Base-by-base conservation (phyloP, 2,888 invertebrate species). In the Tridacna gigas region DNA sequence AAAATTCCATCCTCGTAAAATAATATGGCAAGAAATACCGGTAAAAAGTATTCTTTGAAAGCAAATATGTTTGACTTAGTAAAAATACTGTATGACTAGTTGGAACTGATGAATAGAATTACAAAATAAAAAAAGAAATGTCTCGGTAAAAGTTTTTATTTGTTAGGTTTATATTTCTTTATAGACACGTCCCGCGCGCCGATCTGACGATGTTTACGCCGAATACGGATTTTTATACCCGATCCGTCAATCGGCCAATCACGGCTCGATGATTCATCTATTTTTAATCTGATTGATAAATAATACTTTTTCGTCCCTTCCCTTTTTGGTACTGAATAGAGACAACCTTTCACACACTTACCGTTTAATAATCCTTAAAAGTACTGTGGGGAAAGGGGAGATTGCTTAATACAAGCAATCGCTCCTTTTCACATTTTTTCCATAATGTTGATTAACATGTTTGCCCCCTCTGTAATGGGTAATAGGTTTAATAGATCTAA, bases 251-350 rank as follows among this genome's bases (percentile, higher is more conserved):
- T 51, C 26, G 48, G 26, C 71, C 71, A 71, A 71, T 71, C 71
- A 71, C 71, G 71, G 26, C 25, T 48, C 71, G 71, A 26, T 71
- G 71, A 71, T 15, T 71, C 71, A 71, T 71, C n/a, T 47, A 71
- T 45, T 37, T 71, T 71, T 45, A 3, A 71, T 22, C 71, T 15
- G 26, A 71, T 71, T 71, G 48, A 48, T 48, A 51, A 71, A 51
- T 51, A 37, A 67, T 63, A 25, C 56, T 15, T 20, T 56, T 56
- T 56, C 56, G 18, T 56, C 56, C 56, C 18, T 56, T 56, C 56
- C 56, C 18, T 56, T 37, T 56, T 37, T 37, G 37, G 2, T 3
- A 56, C n/a, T 3, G 9, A 56, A 5, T 20, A 5, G n/a, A n/a
- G n/a, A 5, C 56, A 56, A 56, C n/a, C n/a, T 9, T 4, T 56